Evolutionary conservation across 2,797 vertebrate species (phyloP).

Genomic region (Gymnodraco acuticeps): DNA sequence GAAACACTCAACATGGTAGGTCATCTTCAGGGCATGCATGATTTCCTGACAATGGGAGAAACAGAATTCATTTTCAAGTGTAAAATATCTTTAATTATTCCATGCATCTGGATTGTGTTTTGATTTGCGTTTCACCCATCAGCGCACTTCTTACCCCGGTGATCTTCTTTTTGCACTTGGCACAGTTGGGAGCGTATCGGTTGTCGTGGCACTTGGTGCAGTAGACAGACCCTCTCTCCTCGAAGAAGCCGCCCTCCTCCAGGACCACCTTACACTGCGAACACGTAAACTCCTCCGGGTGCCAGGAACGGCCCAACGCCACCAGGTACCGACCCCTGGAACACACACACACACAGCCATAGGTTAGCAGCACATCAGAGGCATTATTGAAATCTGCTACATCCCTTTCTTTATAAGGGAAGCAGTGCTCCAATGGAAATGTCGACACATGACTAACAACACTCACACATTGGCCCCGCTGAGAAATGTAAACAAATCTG

Average conservation of each 20-base stretch:
- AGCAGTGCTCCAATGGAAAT: slow-evolving; percentile 42
- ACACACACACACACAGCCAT: neutral
- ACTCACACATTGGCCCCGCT: neutral
- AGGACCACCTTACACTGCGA: slow-evolving; percentile 93
- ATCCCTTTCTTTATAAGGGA: slow-evolving; percentile 31
- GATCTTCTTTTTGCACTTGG: slow-evolving; percentile 98
- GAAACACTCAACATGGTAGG: slow-evolving; percentile 97
- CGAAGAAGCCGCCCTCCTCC: slow-evolving; percentile 97
- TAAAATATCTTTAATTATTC: neutral
- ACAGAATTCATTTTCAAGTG: neutral
- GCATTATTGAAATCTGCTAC: slow-evolving; percentile 24
- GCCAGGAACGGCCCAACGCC: slow-evolving; percentile 95
- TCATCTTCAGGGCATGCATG: slow-evolving; percentile 99
- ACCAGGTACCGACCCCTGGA: slow-evolving; percentile 95
- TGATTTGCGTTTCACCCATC: neutral
- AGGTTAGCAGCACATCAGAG: slow-evolving; percentile 23
- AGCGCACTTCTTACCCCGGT: slow-evolving; percentile 87
- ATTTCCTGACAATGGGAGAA: slow-evolving; percentile 88
- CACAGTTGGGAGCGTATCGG: slow-evolving; percentile 94
- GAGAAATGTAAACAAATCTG: neutral
- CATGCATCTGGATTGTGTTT: neutral
- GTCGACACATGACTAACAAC: slow-evolving; percentile 17
- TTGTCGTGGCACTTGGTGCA: slow-evolving; percentile 95
- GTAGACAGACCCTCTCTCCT: slow-evolving; percentile 95
- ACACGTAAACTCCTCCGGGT: slow-evolving; percentile 97